Conservation (phyloP, 2,113 vertebrate species). For the Cyprinodon variegatus region DNA sequence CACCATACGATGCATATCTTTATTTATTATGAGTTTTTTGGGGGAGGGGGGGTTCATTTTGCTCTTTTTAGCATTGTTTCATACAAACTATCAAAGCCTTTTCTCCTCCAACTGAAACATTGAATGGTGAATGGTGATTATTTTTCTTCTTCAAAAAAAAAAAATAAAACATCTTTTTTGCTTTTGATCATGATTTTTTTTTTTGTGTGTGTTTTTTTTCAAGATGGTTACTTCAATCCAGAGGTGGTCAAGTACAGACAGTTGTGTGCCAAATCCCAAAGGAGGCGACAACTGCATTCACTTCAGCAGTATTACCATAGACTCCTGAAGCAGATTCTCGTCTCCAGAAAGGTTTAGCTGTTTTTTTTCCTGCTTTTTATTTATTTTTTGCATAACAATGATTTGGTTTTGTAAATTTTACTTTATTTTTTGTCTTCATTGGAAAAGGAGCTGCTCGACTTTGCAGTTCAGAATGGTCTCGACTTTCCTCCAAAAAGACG, state of each 20-base stretch:
- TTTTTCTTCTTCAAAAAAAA: too few relatives aligned
- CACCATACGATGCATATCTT: too few relatives aligned
- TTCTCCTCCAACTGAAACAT: too few relatives aligned
- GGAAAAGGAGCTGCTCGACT: conserved; percentile 88
- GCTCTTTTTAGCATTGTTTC: too few relatives aligned
- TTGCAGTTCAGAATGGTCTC: conserved; percentile 87
- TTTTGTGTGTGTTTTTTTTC: too few relatives aligned
- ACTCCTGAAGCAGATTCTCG: conserved; percentile 91
- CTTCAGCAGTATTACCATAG: conserved; percentile 96
- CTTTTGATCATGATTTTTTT: too few relatives aligned
- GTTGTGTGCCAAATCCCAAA: conserved; percentile 92
- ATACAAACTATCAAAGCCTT: too few relatives aligned
- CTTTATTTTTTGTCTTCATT: conserved; percentile 1
- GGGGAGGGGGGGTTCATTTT: too few relatives aligned
- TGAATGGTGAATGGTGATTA: too few relatives aligned
- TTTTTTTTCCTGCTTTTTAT: background rate
- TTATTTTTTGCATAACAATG: background rate
- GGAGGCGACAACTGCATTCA: conserved; percentile 87
- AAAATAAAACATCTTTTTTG: too few relatives aligned
- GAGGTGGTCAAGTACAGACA: conserved; percentile 97
- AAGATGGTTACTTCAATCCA: conserved; percentile 95
- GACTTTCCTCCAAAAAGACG: conserved; percentile 82
- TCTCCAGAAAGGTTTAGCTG: conserved; percentile 89
- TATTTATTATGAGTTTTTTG: too few relatives aligned
- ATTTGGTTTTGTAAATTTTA: background rate